Evolutionary conservation across 2,888 invertebrate genomes (phyloP), one percentile per base, ranked within the genome.

Genomic region (Lycia hirtaria): DNA sequence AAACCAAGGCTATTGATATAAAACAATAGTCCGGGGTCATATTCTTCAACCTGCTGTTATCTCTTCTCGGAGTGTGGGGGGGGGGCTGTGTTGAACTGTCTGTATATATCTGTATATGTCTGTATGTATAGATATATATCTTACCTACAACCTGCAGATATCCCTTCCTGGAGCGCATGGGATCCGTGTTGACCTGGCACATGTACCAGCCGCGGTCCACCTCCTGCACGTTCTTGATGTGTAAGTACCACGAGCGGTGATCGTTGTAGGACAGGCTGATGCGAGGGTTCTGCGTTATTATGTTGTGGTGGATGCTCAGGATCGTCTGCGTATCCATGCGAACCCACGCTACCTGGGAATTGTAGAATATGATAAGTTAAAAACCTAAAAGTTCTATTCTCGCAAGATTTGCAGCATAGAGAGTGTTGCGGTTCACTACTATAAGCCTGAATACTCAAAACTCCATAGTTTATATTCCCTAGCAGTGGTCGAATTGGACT

Each of bases 181-280:
- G 97, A 87, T 97, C 97, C 1, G 97, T 97, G 87, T 98, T 97
- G 68, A 98, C 95, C 87, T 97, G 97, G 81, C 97, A 97, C 97
- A 97, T 97, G 77, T 94, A 97, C 97, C 97, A 97, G 55, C 97
- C 97, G 4, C 97, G 94, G 87, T 97, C 97, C 32, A 94, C 94
- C 84, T 97, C 97, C 78, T 97, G 96, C 28, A 97, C 97, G 77
- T 95, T 95, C 85, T 96, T 96, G 83, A 97, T 96, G 84, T 97
- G 97, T 60, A 98, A 93, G 86, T 96, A 97, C 97, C 97, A 97
- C 45, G 97, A 97, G 56, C 97, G 94, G 83, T 97, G 97, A 87
- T 97, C 97, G 86, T 97, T 97, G 92, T 95, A 96, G 45, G 97
- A 95, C 63, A 97, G 91, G 56, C 96, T 96, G 73, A 98, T 97